phyloP scores from a whole-genome alignment of 2,113 vertebrate genomes.

The Cairina moschata region DNA sequence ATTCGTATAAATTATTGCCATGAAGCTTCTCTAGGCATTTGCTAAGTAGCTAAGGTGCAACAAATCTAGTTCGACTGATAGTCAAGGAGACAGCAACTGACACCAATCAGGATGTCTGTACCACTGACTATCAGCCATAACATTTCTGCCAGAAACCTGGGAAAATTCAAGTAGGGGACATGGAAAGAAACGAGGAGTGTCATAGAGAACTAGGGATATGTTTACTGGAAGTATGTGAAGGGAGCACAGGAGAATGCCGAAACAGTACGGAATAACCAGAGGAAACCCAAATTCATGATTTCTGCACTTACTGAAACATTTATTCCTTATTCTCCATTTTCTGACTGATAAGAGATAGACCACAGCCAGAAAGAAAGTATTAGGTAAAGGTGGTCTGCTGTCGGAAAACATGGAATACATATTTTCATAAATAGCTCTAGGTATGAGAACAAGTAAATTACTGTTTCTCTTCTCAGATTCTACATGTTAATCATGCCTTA shows the following conservation, averaged over 20 bases:
- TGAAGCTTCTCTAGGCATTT: conserved; percentile 9
- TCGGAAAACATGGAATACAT: neutral
- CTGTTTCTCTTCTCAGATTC: neutral
- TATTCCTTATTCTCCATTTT: neutral
- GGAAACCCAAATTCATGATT: neutral
- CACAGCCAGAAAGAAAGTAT: neutral
- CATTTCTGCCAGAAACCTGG: neutral
- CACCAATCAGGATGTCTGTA: neutral
- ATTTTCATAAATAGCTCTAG: neutral
- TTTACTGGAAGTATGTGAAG: neutral
- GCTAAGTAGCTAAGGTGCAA: conserved; percentile 10
- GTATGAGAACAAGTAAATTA: neutral
- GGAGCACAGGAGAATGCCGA: accelerated
- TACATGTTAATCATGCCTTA: neutral
- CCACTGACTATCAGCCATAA: neutral
- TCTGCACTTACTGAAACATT: neutral
- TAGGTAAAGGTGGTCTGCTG: neutral
- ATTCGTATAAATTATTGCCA: conserved; percentile 36
- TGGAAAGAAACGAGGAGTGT: neutral
- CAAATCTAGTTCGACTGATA: neutral
- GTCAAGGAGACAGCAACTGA: neutral
- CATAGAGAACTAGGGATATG: neutral
- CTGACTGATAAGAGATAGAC: neutral
- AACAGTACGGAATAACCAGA: neutral
- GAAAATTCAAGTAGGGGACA: neutral